Percentiles rank a stretch among this genome's conserved stretches.
These are phyloP conservation scores for Drosophila ohnishii DNA, from an alignment of 1,140 invertebrate species.

Conservation along the genomic window DNA sequence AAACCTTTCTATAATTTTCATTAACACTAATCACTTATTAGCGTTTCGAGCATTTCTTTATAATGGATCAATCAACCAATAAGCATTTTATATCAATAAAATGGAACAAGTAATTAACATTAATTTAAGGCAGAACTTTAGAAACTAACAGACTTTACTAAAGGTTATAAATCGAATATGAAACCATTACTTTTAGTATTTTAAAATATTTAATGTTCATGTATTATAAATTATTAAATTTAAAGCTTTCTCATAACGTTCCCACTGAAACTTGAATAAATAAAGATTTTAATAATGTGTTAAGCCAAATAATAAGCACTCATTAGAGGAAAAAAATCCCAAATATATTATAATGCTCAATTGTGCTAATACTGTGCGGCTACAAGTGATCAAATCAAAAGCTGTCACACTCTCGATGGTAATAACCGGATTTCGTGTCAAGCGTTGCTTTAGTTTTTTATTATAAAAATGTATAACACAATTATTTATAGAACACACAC, in stretches of 20 bases:
- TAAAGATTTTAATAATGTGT: neutral
- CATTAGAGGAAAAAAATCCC: constrained; percentile 10
- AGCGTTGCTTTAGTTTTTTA: constrained; percentile 52
- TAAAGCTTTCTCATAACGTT: neutral
- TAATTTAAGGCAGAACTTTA: neutral
- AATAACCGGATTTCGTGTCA: constrained; percentile 67
- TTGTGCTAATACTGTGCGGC: constrained; percentile 33
- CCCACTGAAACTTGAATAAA: no score
- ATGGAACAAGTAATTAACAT: neutral
- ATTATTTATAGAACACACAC: constrained; percentile 23
- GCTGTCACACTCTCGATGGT: constrained; percentile 33
- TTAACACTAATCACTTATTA: neutral
- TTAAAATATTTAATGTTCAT: neutral
- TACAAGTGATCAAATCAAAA: constrained; percentile 48
- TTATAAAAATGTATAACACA: constrained; percentile 41
- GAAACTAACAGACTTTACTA: neutral
- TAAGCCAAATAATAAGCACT: neutral
- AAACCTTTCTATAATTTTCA: neutral
- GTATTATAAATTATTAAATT: neutral
- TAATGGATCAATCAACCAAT: neutral
- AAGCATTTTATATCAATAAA: neutral
- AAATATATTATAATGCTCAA: constrained; percentile 5
- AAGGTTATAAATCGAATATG: neutral
- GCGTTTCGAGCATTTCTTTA: neutral
- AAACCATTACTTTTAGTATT: neutral